Percentiles rank a stretch among this genome's conserved stretches.
Evolutionary conservation across 2,113 vertebrate genomes (phyloP).

Genomic region (Thomomys bottae): DNA sequence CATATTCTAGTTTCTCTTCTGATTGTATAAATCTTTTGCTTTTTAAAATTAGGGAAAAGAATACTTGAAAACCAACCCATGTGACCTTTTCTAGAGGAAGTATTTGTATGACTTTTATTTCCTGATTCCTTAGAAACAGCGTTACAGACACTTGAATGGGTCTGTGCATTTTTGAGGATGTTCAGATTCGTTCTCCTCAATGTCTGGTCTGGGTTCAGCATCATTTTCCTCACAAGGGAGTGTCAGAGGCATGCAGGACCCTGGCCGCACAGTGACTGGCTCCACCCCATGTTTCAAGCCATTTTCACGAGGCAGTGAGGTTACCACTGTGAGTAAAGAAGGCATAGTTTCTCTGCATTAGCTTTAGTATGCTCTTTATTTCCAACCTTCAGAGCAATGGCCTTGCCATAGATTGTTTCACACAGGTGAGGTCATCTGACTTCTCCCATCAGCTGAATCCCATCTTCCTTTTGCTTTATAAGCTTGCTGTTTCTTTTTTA

Average conservation of each 20-base stretch:
- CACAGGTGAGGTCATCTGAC: fast-evolving
- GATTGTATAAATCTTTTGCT: no score
- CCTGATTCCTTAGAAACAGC: not conserved
- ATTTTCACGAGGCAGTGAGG: no score
- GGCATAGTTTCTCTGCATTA: not conserved
- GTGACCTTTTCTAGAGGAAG: not conserved
- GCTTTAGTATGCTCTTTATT: not conserved
- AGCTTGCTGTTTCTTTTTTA: not conserved
- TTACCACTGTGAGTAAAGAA: not conserved
- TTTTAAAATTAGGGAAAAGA: not conserved
- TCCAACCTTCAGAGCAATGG: not conserved
- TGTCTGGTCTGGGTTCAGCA: not conserved
- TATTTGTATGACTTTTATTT: not conserved
- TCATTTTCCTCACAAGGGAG: not conserved
- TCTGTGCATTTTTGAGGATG: not conserved
- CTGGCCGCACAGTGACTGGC: no score
- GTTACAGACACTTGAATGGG: not conserved
- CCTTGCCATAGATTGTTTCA: fast-evolving
- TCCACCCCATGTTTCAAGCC: not conserved
- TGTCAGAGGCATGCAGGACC: not conserved
- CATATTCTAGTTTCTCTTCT: no score
- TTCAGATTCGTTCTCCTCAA: not conserved
- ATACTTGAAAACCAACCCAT: not conserved
- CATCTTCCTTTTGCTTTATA: not conserved
- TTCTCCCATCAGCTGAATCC: not conserved